phyloP scores from a whole-genome alignment of 2,113 vertebrate species.

The Noturus placidus region DNA sequence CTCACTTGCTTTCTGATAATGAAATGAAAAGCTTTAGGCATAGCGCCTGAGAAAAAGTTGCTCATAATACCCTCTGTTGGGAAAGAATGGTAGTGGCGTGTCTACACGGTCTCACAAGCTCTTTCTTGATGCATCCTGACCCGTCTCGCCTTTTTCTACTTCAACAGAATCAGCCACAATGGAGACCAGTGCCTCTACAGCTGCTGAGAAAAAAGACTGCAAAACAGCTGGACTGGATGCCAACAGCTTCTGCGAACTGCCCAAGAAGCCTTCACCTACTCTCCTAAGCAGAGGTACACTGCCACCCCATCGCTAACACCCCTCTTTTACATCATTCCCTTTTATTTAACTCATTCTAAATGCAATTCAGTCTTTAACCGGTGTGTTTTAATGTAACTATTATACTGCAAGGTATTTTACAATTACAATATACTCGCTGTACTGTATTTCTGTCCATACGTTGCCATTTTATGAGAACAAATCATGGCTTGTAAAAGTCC shows the following conservation, averaged over 20 bases:
- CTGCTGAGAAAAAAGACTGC: conserved; percentile 81
- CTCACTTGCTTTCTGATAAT: neutral
- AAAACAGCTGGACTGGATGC: conserved; percentile 79
- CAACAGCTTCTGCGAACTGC: conserved; percentile 74
- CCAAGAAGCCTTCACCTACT: conserved; percentile 80
- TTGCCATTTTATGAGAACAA: neutral
- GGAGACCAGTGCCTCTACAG: conserved; percentile 78
- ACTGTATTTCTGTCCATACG: neutral
- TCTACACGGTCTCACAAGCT: neutral
- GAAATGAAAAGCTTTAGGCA: neutral
- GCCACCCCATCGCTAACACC: neutral
- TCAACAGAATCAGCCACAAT: conserved; percentile 70
- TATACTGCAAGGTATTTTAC: neutral
- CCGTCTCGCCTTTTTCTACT: conserved; percentile 55
- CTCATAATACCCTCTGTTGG: conserved; percentile 47
- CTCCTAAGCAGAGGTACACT: conserved; percentile 79
- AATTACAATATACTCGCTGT: neutral
- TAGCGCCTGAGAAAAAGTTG: conserved; percentile 18
- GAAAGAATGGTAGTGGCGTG: neutral
- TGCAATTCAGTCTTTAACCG: neutral
- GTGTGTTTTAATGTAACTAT: neutral
- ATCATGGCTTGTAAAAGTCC: neutral
- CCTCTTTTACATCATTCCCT: neutral
- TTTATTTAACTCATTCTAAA: neutral
- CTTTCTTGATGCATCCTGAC: neutral